Evolutionary conservation across 2,797 vertebrate genomes (phyloP).

Genomic region (Phataginus tetradactyla): DNA sequence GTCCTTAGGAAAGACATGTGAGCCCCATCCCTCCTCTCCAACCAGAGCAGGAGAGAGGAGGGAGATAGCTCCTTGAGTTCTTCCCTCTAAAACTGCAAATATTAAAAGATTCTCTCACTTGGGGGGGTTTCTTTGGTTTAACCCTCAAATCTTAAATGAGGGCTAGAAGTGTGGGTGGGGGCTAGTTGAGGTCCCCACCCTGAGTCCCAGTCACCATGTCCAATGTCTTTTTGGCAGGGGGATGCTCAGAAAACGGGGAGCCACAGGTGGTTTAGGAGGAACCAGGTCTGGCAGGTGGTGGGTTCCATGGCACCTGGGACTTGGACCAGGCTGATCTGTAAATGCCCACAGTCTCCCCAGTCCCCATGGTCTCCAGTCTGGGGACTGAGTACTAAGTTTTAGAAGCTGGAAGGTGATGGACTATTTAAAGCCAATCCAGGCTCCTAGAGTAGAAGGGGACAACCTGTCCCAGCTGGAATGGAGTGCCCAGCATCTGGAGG

Average conservation of each 20-base stretch:
- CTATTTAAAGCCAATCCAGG: conserved; percentile 49
- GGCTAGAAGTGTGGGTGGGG: background rate
- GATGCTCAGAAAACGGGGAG: background rate
- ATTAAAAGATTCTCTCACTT: conserved; percentile 6
- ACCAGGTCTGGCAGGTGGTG: background rate
- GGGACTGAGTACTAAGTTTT: background rate
- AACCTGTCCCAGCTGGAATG: conserved; percentile 7
- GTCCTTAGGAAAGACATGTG: conserved; percentile 38
- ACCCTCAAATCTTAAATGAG: conserved; percentile 69
- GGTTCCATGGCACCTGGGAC: conserved; percentile 6
- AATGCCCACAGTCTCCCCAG: background rate
- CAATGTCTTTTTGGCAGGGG: conserved; percentile 58
- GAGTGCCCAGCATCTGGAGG: conserved; percentile 38
- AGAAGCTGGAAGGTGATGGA: conserved; percentile 51
- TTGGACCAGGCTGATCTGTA: background rate
- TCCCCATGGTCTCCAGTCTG: conserved; percentile 16
- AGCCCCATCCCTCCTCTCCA: background rate
- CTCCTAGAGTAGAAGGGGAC: conserved; percentile 51
- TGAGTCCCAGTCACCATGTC: conserved; percentile 4
- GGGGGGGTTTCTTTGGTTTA: conserved; percentile 71
- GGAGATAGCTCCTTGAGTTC: background rate
- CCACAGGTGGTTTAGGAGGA: background rate
- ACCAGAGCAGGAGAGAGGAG: background rate
- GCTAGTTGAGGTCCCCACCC: background rate
- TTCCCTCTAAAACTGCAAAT: conserved; percentile 59